A percentile compares a stretch with the other conserved stretches of the same genome.
phyloP scores from a whole-genome alignment of 1,140 invertebrate species.

The Triops cancriformis region DNA sequence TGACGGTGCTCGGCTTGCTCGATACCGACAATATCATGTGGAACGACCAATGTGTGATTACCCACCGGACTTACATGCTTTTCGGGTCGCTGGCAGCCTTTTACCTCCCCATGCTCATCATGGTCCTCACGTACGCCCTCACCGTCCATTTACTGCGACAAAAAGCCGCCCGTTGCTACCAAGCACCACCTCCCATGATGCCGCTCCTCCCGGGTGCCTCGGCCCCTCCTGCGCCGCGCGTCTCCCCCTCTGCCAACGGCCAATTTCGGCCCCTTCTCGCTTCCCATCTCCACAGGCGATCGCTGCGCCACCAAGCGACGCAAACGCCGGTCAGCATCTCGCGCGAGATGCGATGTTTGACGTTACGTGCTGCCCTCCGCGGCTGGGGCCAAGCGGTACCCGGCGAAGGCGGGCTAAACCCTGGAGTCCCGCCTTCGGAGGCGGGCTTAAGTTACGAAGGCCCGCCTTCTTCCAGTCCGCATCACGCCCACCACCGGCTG shows the following conservation, averaged over 20 bases:
- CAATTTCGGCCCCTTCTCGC: not conserved
- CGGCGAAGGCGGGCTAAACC: not conserved
- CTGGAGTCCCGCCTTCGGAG: not conserved
- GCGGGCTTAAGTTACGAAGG: conserved; percentile 11
- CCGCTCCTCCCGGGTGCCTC: not conserved
- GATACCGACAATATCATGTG: conserved; percentile 41
- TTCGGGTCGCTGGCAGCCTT: conserved; percentile 84
- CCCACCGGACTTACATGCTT: conserved; percentile 75
- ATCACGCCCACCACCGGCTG: conserved; percentile 42
- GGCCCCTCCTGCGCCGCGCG: conserved; percentile 2
- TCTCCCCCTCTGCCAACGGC: not conserved
- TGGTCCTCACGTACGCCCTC: conserved; percentile 85
- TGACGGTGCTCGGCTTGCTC: conserved; percentile 70
- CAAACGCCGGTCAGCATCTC: conserved; percentile 60
- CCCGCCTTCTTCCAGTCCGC: conserved; percentile 32
- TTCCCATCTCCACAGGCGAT: not conserved
- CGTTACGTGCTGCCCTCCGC: conserved; percentile 43
- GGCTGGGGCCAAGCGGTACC: not conserved
- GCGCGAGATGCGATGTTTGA: conserved; percentile 54
- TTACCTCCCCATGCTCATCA: conserved; percentile 88
- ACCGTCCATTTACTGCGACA: conserved; percentile 71
- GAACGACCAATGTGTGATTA: conserved; percentile 62
- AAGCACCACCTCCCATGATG: not conserved
- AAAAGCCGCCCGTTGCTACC: conserved; percentile 36
- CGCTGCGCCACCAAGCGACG: conserved; percentile 49